Evolutionary conservation across 1,140 invertebrate genomes (phyloP).

Genomic region (Batillaria attramentaria): DNA sequence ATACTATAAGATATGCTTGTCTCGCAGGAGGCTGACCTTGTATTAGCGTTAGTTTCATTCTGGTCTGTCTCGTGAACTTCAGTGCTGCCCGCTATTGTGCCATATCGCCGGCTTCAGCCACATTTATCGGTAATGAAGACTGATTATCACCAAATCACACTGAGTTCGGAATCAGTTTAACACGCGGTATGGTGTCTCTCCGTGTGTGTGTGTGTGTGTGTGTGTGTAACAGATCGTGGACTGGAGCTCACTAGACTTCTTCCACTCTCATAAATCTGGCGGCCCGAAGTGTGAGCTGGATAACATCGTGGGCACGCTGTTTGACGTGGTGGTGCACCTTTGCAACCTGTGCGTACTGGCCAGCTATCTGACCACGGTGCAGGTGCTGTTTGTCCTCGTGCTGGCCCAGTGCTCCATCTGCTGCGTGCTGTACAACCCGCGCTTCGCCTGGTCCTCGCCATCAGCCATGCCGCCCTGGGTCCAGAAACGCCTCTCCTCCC

Average conservation of each 20-base stretch:
- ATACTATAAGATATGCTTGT: too few species aligned
- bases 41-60: too few species aligned
- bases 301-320: slow-evolving; percentile 57
- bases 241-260: slow-evolving; percentile 65
- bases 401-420: slow-evolving; percentile 40
- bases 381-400: slow-evolving; percentile 43
- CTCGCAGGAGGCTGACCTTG: too few species aligned
- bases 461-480: slow-evolving; percentile 55
- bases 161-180: too few species aligned
- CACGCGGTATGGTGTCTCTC: not conserved
- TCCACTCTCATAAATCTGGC: slow-evolving; percentile 41
- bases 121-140: too few species aligned
- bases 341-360: slow-evolving; percentile 51
- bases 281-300: slow-evolving; percentile 53
- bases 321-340: slow-evolving; percentile 59
- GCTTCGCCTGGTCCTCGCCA: slow-evolving; percentile 59
- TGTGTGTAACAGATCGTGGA: slow-evolving; percentile 57
- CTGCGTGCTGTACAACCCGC: slow-evolving; percentile 50
- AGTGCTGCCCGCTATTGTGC: too few species aligned
- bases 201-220: slow-evolving; percentile 1
- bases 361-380: slow-evolving; percentile 44
- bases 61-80: too few species aligned
- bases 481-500: slow-evolving; percentile 42
- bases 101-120: too few species aligned
- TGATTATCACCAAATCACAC: too few species aligned